These are phyloP conservation scores for Platichthys stellatus DNA, from an alignment of 2,113 vertebrate species.

Conservation along the genomic window DNA sequence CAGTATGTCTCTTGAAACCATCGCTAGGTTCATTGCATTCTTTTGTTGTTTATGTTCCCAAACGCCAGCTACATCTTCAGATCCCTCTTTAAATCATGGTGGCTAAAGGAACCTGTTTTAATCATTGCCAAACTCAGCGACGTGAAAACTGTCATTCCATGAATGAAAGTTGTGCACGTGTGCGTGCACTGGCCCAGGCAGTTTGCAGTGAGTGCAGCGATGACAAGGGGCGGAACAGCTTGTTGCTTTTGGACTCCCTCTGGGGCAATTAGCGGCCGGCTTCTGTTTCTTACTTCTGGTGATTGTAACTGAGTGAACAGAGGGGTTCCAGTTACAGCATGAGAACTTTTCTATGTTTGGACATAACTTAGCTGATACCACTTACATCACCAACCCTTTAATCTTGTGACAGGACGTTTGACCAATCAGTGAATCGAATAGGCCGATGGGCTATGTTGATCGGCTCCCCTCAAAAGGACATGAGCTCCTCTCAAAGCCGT, in stretches of 20 bases:
- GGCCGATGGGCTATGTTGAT: too few species aligned
- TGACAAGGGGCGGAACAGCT: conserved; percentile 40
- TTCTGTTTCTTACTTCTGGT: conserved; percentile 28
- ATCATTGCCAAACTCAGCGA: conserved; percentile 2
- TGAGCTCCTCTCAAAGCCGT: too few species aligned
- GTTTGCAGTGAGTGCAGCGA: conserved; percentile 9
- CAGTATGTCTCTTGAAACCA: conserved; percentile 17
- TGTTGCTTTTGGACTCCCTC: conserved; percentile 27
- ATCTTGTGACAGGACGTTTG: too few species aligned
- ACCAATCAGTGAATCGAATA: too few species aligned
- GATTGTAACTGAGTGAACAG: conserved; percentile 14
- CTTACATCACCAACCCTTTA: neutral
- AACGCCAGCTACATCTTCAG: neutral
- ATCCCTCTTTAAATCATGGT: conserved; percentile 11
- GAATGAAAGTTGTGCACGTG: neutral
- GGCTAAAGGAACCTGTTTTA: conserved; percentile 3
- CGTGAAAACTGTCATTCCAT: neutral
- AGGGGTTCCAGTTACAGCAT: conserved; percentile 6
- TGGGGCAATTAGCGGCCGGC: conserved; percentile 35
- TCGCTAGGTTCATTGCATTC: conserved; percentile 2
- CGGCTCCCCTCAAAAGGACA: too few species aligned
- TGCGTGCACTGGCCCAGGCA: neutral
- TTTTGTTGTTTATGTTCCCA: neutral
- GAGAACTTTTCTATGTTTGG: neutral
- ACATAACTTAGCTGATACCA: neutral